Base-by-base conservation (phyloP, 1,140 invertebrate species). In the Drosophila suzukii region DNA sequence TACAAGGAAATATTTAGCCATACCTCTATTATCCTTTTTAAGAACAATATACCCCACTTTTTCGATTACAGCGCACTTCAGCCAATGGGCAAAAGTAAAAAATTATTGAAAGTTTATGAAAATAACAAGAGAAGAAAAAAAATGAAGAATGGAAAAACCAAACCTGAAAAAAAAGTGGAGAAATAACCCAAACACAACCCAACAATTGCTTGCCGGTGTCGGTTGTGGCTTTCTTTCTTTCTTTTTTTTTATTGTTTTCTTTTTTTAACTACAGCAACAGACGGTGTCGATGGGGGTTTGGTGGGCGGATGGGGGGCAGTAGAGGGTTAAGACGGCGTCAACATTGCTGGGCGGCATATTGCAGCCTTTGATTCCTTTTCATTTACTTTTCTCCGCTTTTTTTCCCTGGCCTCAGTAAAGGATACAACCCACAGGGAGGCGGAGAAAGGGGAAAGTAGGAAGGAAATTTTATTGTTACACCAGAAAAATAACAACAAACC, bases 41-140 rank as follows among this genome's bases (percentile, higher is more conserved):
- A 24, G 27, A 6, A 5, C 20, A 7, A 50, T 30, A 50, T 47
- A 39, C 61, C 44, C 27, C 8, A 15, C 12, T 0, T 2, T 24
- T 34, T 38, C 10, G 32, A 17, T 15, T 65, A 57, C 53, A 86
- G 61, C 47, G 78, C 39, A 12, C 15, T 55, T 11, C 59, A 61
- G 63, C 60, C 76, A 80, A 80, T 80, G 63, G 78, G 59, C 60
- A 75, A 67, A 66, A 54, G 55, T 65, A 76, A 63, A 76, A 84
- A 80, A 77, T 80, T 86, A 86, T 86, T 86, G 83, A 88, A 86
- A 86, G 83, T 86, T 88, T 86, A 86, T 82, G 56, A 82, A 84
- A 76, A 83, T 67, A 71, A 71, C 63, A 71, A 53, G 34, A 53
- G 72, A 41, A 12, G 11, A 72, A 65, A 65, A 32, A 30, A 49